Evolutionary conservation across 2,888 invertebrate species (phyloP), one percentile per base, ranked within the genome.

Genomic region (Rhagium mordax): DNA sequence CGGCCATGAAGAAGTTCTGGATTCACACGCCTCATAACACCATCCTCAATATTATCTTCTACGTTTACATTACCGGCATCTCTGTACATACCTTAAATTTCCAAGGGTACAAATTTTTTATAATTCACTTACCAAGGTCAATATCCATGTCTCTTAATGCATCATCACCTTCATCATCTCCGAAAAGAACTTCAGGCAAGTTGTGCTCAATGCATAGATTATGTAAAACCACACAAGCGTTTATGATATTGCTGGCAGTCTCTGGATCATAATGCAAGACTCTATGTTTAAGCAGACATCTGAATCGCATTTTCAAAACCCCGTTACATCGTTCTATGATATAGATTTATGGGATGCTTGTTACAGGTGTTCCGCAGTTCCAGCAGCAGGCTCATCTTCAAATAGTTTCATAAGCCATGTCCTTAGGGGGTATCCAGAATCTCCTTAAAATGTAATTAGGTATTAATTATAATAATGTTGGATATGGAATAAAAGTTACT

Each of bases 251-350:
- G 13, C 57, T 15, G 16, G 65, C 70, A 13, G 27, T 70, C 48
- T 16, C 16, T 24, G 75, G 70, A 10, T 51, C 3, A 62, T 74
- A 72, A 59, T 74, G 72, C 33, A 72, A 61, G 8, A 69, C 70
- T 49, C 75, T 27, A 47, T 75, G 72, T 57, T 70, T 73, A 27
- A 70, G 20, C 16, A 73, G 41, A 41, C 65, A 73, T 60, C 70
- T 65, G 64, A 75, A 70, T 29, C 72, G 27, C n/a, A 33, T 69
- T 61, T 75, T 72, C 27, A 75, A 47, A 27, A 74, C 51, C 0
- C 74, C 74, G 57, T 64, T 64, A 41, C 75, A 72, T 33, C 66
- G 47, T 47, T 74, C 74, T n/a, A 59, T 59, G 6, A 27, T 59
- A 41, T 41, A 41, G 41, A 13, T n/a, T 41, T 41, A 2, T 41